These are phyloP conservation scores for Silurus lanzhouensis DNA, from an alignment of 2,797 vertebrate species.

Conservation along the genomic window DNA sequence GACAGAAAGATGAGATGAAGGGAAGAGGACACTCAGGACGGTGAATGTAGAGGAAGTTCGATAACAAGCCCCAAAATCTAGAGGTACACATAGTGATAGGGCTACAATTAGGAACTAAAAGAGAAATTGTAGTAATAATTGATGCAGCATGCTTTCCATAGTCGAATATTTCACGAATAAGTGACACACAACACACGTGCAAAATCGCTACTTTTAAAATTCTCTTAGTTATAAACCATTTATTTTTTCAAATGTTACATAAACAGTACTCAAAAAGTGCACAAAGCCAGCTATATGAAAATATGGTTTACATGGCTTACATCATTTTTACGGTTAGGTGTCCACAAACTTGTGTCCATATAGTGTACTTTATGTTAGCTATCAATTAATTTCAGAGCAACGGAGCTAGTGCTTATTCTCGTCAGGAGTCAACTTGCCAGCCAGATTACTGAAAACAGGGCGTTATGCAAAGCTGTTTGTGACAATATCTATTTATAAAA, in stretches of 20 bases:
- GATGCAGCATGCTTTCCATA: neutral
- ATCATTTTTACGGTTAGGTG: too few relatives aligned
- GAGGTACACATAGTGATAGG: neutral
- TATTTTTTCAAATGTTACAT: too few relatives aligned
- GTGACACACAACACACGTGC: neutral
- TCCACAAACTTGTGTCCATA: too few relatives aligned
- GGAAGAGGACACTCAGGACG: conserved; percentile 78
- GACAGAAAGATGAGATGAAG: conserved; percentile 88
- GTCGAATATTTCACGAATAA: neutral
- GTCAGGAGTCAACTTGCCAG: too few relatives aligned
- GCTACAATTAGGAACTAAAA: neutral
- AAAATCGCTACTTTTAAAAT: neutral
- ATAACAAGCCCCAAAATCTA: conserved; percentile 90
- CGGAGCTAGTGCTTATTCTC: neutral
- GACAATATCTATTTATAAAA: neutral
- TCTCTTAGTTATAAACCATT: neutral
- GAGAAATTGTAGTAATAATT: neutral
- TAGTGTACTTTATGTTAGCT: neutral
- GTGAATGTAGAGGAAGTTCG: conserved; percentile 77
- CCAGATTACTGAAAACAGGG: too few relatives aligned
- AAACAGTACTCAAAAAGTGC: too few relatives aligned
- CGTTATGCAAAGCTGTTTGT: neutral
- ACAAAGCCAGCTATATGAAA: too few relatives aligned
- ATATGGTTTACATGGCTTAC: too few relatives aligned
- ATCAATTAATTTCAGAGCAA: neutral